Percentiles rank a stretch among this genome's conserved stretches.
These are phyloP conservation scores for Patella ulyssiponensis DNA, from an alignment of 2,888 invertebrate species.

Conservation along the genomic window DNA sequence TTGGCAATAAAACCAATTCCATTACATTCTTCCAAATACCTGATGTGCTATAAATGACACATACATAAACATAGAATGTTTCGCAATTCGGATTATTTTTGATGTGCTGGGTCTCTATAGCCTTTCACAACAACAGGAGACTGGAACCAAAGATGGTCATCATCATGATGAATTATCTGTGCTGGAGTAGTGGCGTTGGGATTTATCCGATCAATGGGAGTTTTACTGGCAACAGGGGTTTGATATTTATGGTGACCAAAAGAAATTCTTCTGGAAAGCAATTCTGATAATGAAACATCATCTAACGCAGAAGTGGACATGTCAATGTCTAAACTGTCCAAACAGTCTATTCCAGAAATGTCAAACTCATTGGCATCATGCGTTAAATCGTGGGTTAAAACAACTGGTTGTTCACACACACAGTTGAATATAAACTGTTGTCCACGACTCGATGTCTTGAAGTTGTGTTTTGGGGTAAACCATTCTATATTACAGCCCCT, in stretches of 20 bases:
- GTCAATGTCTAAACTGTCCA: conserved; percentile 42
- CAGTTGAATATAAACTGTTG: conserved; percentile 46
- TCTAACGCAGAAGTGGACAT: neutral
- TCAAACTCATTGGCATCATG: conserved; percentile 44
- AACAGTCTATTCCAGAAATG: conserved; percentile 58
- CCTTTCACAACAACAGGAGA: conserved; percentile 51
- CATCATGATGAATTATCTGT: conserved; percentile 10
- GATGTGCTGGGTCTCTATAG: conserved; percentile 34
- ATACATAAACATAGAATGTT: too few relatives aligned
- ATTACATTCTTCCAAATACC: too few relatives aligned
- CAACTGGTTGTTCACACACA: conserved; percentile 27
- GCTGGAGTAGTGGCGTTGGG: neutral
- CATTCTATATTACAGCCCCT: conserved; percentile 45
- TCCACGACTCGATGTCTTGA: conserved; percentile 48
- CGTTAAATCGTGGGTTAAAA: conserved; percentile 43
- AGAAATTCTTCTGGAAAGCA: neutral
- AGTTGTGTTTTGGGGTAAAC: conserved; percentile 54
- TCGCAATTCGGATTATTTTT: too few relatives aligned
- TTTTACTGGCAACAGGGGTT: neutral
- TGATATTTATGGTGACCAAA: neutral
- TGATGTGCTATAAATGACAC: too few relatives aligned
- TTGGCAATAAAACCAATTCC: too few relatives aligned
- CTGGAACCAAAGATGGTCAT: conserved; percentile 53
- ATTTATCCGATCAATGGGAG: neutral
- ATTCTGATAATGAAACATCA: neutral